Evolutionary conservation across 2,797 vertebrate species (phyloP), one percentile per base, ranked within the genome.

Genomic region (Sparus aurata): DNA sequence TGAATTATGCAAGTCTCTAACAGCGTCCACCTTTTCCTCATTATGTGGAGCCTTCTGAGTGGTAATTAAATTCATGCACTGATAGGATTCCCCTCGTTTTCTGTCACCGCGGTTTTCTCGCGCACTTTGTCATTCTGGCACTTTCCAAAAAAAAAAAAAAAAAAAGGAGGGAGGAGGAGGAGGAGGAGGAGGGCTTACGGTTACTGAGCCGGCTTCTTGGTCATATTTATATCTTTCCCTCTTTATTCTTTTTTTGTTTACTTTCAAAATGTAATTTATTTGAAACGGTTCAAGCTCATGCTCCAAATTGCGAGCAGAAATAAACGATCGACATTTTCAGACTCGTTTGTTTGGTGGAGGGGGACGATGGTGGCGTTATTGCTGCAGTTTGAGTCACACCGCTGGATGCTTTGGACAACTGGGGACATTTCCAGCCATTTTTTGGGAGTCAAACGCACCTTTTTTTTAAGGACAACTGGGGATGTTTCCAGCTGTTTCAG

Each of bases 31-130:
- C 93, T 86, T 91, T 91, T 93, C 82, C 91, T 94, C 93, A 85
- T 95, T 95, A 90, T 85, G 93, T 58, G 34, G 85, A 77, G 83
- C 90, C 89, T 75, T 92, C 89, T 94, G 93, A 94, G 93, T 92
- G 93, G 93, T 96, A 96, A 97, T 97, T 96, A 95, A 94, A 89
- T 95, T 94, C 87, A 89, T 59, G 86, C 94, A 91, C 89, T 96
- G 95, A 96, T 96, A 96, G 91, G 93, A 94, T 95, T 96, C 27
- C 96, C 93, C 94, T 95, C 75, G 84, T 95, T 96, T 95, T 95
- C 93, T 94, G 93, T 92, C 92, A 93, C 82, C 75, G 73, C 73
- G 90, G 93, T 94, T 93, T 86, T 92, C 86, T 87, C 46, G 9
- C 91, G 89, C 10, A 85, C 94, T 97, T 93, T 93, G 92, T 97